Evolutionary conservation across 1,140 invertebrate species (phyloP).

Genomic region (Drosophila lacertosa): DNA sequence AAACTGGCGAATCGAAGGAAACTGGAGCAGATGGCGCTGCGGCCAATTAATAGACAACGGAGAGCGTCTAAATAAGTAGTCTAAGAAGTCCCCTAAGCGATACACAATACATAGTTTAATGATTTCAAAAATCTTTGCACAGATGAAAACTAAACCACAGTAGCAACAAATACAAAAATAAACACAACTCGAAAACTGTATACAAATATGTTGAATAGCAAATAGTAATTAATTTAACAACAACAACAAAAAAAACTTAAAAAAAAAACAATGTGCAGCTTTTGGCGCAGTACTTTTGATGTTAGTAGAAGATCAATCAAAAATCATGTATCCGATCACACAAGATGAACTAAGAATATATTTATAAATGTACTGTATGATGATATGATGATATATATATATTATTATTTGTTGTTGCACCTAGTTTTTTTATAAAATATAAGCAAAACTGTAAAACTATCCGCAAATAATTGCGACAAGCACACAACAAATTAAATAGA

Average conservation of each 20-base stretch:
- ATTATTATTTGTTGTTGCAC: conserved; percentile 57
- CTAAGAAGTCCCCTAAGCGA: conserved; percentile 8
- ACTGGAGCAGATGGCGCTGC: conserved; percentile 35
- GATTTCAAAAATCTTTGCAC: conserved; percentile 13
- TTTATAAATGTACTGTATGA: conserved; percentile 38
- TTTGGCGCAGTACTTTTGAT: conserved; percentile 23
- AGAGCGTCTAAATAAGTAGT: conserved; percentile 22
- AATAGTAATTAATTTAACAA: not conserved
- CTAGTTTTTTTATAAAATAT: conserved; percentile 15
- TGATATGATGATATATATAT: conserved; percentile 18
- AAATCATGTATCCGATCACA: conserved; percentile 12
- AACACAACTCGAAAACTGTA: conserved; percentile 21
- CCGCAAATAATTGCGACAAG: conserved; percentile 40
- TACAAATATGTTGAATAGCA: conserved; percentile 20
- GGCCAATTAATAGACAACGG: conserved; percentile 40
- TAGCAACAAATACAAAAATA: conserved; percentile 18
- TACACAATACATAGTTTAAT: conserved; percentile 17
- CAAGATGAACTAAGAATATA: conserved; percentile 18
- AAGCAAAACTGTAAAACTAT: conserved; percentile 23
- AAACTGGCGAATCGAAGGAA: conserved; percentile 33
- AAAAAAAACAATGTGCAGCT: conserved; percentile 8
- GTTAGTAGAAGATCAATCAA: conserved; percentile 30
- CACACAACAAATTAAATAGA: conserved; percentile 16
- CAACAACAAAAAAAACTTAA: not conserved
- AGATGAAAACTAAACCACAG: no score